These are phyloP conservation scores for Sebastes jordani DNA, from an alignment of 2,797 vertebrate genomes.

Conservation along the genomic window DNA sequence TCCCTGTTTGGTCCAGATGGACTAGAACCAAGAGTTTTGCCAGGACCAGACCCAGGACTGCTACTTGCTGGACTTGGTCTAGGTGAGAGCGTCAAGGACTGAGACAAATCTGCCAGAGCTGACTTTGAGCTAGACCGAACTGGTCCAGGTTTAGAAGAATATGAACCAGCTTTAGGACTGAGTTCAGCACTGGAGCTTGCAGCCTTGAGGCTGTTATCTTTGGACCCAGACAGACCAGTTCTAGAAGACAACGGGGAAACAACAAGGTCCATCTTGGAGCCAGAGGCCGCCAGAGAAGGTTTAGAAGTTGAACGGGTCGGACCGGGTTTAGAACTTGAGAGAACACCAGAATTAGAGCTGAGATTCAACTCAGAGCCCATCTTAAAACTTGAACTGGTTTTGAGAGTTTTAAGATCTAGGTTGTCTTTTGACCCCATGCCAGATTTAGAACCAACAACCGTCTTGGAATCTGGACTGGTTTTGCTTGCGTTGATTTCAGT, in stretches of 20 bases:
- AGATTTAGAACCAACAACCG: not conserved
- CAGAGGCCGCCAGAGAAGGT: not conserved
- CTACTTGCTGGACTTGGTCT: not conserved
- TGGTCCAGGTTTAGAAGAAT: conserved; percentile 2
- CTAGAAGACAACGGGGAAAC: not conserved
- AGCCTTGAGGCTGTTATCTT: not conserved
- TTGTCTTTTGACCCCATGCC: conserved; percentile 10
- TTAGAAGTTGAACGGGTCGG: not conserved
- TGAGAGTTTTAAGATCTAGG: conserved; percentile 1
- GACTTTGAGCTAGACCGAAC: conserved; percentile 9
- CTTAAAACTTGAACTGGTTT: conserved; percentile 1
- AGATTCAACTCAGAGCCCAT: not conserved
- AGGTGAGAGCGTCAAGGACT: not conserved
- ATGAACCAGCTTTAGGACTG: not conserved
- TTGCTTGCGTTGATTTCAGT: conserved; percentile 11
- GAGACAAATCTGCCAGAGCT: conserved; percentile 14
- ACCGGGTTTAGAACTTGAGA: not conserved
- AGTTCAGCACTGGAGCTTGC: not conserved
- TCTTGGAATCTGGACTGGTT: not conserved
- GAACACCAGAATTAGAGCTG: not conserved
- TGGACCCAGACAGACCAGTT: not conserved
- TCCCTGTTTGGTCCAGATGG: not conserved
- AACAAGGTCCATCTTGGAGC: not conserved
- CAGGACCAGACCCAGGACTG: conserved; percentile 10
- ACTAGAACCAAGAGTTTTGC: conserved; percentile 10